A percentile compares a stretch with the other conserved stretches of the same genome.
phyloP scores from a whole-genome alignment of 1,140 invertebrate species.

The Drosophila tropicalis region DNA sequence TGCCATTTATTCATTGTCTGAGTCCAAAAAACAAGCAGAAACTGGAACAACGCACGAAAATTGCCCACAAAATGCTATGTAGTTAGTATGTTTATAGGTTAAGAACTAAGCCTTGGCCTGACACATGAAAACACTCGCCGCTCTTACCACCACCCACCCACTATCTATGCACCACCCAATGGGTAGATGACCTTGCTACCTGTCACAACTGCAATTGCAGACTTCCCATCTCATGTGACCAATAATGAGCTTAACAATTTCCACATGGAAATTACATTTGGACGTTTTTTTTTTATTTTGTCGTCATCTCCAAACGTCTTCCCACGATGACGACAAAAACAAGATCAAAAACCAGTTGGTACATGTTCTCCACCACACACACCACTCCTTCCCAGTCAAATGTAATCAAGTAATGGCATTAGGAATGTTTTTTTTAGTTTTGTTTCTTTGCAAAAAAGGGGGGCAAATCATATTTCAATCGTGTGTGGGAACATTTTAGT shows the following conservation, averaged over 20 bases:
- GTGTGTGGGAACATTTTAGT: conserved; percentile 66
- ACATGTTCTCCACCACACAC: not conserved
- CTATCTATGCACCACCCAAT: not conserved
- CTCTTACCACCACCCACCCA: not conserved
- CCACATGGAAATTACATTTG: conserved; percentile 25
- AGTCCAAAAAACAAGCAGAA: conserved; percentile 38
- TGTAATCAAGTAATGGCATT: conserved; percentile 26
- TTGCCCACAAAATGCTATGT: conserved; percentile 35
- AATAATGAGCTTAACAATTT: conserved; percentile 53
- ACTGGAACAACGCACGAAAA: conserved; percentile 80
- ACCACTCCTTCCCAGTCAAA: conserved; percentile 31
- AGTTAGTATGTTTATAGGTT: conserved; percentile 76
- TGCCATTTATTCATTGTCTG: conserved; percentile 62
- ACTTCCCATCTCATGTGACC: conserved; percentile 37
- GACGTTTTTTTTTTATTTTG: not conserved
- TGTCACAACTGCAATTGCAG: not conserved
- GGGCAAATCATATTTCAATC: conserved; percentile 44
- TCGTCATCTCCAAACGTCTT: conserved; percentile 36
- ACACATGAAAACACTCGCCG: not conserved
- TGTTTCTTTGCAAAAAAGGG: conserved; percentile 12
- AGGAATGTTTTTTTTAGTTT: not conserved
- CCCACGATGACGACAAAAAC: conserved; percentile 52
- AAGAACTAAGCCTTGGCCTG: conserved; percentile 76
- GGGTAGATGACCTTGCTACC: conserved; percentile 11
- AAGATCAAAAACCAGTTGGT: conserved; percentile 45